Conservation (phyloP, 2,113 vertebrate genomes). For the Tragelaphus strepsiceros region DNA sequence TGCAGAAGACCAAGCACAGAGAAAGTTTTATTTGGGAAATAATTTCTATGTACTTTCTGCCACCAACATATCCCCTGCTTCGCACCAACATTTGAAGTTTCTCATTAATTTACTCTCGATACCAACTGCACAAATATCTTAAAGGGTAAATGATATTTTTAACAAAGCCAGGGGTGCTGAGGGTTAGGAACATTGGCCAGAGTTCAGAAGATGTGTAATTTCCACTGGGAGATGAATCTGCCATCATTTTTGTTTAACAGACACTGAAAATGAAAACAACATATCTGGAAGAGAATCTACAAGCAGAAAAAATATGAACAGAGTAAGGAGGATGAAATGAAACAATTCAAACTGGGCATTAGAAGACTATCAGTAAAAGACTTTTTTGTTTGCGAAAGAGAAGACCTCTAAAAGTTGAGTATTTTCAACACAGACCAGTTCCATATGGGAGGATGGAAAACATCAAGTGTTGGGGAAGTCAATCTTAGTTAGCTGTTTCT, state of each 20-base stretch:
- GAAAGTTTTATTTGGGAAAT: not conserved
- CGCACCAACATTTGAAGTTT: not conserved
- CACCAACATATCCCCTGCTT: not conserved
- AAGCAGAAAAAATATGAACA: not conserved
- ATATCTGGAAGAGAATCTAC: not conserved
- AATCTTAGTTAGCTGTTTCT: not conserved
- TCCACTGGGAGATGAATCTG: constrained; percentile 36
- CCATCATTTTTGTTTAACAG: constrained; percentile 35
- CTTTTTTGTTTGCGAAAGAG: constrained; percentile 32
- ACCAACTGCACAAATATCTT: not conserved
- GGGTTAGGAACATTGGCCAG: not conserved
- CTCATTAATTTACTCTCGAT: not conserved
- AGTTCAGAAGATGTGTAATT: constrained; percentile 46
- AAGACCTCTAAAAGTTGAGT: not conserved
- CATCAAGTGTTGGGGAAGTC: not conserved
- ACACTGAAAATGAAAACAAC: constrained; percentile 47
- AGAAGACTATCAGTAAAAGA: not conserved
- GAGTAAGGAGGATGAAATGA: not conserved
- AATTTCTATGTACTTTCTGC: not conserved
- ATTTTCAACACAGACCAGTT: constrained; percentile 22
- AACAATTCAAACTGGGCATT: not conserved
- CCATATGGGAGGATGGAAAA: not conserved
- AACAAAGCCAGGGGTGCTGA: not conserved
- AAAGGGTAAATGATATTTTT: constrained; percentile 35
- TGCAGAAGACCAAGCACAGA: not conserved